Evolutionary conservation across 2,888 invertebrate genomes (phyloP).

Genomic region (Entomobrya proxima): DNA sequence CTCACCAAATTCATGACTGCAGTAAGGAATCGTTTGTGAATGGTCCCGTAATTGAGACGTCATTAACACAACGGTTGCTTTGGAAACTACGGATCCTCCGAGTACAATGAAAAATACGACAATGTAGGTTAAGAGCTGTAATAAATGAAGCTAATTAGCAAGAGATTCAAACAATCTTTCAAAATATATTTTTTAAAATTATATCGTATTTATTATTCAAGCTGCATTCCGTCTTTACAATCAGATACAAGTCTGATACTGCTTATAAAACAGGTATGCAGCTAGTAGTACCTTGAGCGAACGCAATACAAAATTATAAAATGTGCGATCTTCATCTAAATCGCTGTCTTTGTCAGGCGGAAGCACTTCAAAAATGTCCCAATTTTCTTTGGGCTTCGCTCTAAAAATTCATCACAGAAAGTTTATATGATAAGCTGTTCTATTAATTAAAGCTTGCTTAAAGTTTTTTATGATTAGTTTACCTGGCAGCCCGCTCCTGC

Average conservation of each 20-base stretch:
- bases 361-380: conserved; percentile 79
- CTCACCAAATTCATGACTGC: conserved; percentile 57
- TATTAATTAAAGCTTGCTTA: background rate
- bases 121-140: conserved; percentile 77
- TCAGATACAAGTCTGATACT: no score
- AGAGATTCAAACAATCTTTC: no score
- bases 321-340: conserved; percentile 76
- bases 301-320: conserved; percentile 76
- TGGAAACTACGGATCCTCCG: conserved; percentile 77
- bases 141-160: conserved; percentile 1
- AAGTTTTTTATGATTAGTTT: background rate
- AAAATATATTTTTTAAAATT: no score
- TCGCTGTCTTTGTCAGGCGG: conserved; percentile 77
- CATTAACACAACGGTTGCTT: conserved; percentile 77
- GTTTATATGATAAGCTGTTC: background rate
- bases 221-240: no score
- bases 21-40: conserved; percentile 77
- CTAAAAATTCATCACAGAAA: background rate
- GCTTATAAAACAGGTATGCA: conserved; percentile 64
- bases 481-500: background rate
- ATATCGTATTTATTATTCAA: no score
- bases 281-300: conserved; percentile 75
- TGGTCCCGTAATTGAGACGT: conserved; percentile 76
- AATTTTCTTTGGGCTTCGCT: conserved; percentile 67
- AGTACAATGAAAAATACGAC: conserved; percentile 78